These are phyloP conservation scores for Numida meleagris DNA, from an alignment of 2,113 vertebrate genomes.

Conservation along the genomic window DNA sequence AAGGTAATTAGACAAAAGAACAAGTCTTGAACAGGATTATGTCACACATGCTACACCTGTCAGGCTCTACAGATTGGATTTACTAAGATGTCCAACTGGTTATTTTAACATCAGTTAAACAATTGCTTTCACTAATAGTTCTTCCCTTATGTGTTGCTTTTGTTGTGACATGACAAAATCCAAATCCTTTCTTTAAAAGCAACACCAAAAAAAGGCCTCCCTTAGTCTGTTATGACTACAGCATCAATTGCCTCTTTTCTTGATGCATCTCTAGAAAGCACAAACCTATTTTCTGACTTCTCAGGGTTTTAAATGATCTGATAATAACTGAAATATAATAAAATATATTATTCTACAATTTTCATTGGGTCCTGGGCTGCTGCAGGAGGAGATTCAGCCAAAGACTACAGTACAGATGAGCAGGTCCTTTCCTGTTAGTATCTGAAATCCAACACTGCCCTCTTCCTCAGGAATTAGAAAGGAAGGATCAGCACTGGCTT, in stretches of 20 bases:
- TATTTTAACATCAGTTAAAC: not conserved
- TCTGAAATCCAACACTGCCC: conserved; percentile 10
- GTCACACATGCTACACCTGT: not conserved
- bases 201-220: not conserved
- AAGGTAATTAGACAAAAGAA: not conserved
- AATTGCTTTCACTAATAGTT: not conserved
- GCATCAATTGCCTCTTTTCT: not conserved
- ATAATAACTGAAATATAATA: not conserved
- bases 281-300: not conserved
- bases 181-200: not conserved
- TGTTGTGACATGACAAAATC: not conserved
- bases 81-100: not conserved
- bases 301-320: not conserved
- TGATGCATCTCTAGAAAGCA: not conserved
- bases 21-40: not conserved
- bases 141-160: not conserved
- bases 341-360: not conserved
- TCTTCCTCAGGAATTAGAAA: conserved; percentile 28
- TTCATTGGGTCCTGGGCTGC: not conserved
- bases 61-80: not conserved
- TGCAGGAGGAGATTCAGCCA: not conserved
- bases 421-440: not conserved
- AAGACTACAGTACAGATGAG: not conserved
- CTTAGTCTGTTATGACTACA: not conserved
- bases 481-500: not conserved